phyloP scores from a whole-genome alignment of 2,797 vertebrate species.

The Threskiornis aethiopicus region DNA sequence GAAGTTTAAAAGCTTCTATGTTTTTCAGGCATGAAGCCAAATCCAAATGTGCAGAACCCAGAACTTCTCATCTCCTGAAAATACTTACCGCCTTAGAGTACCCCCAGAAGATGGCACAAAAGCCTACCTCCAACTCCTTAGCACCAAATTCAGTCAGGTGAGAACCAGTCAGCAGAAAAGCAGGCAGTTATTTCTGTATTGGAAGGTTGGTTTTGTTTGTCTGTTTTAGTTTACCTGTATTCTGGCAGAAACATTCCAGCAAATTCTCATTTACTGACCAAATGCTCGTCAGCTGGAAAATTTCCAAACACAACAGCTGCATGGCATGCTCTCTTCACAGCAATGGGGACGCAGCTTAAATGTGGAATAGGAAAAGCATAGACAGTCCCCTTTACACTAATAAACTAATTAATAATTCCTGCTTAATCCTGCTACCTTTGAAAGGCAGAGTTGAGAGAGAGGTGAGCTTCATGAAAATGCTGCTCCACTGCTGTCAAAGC shows the following conservation, averaged over 20 bases:
- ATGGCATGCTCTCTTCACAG: conserved; percentile 18
- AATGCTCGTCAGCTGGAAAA: conserved; percentile 38
- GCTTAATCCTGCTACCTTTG: background rate
- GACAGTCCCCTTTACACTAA: background rate
- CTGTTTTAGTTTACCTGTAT: conserved; percentile 37
- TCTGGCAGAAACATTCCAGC: conserved; percentile 41
- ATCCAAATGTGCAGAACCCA: background rate
- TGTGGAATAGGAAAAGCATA: background rate
- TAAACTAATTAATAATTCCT: background rate
- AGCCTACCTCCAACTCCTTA: background rate
- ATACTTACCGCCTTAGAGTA: background rate
- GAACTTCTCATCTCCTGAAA: background rate
- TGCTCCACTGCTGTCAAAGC: background rate
- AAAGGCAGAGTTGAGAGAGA: background rate
- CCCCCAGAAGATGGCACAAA: background rate
- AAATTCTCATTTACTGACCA: conserved; percentile 59
- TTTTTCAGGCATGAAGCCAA: background rate
- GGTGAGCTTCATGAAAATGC: background rate
- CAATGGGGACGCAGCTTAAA: background rate
- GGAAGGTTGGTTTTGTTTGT: background rate
- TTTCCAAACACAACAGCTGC: conserved; percentile 52
- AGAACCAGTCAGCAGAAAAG: background rate
- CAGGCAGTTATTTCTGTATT: background rate
- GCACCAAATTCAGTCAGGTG: background rate
- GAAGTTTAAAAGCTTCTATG: background rate